Conservation (phyloP, 2,797 vertebrate species). For the Gobio occitaniae region DNA sequence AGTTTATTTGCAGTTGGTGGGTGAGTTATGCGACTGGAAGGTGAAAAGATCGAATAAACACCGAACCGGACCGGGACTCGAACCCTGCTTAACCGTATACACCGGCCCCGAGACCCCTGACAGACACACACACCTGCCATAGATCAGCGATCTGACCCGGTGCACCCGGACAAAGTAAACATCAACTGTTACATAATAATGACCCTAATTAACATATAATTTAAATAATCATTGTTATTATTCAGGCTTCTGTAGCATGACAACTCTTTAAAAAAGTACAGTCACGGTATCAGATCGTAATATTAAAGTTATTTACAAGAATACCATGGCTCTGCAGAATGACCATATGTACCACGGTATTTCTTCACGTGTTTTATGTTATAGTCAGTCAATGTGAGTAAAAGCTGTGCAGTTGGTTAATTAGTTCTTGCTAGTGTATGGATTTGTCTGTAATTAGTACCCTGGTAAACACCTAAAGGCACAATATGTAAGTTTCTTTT, state of each 20-base stretch:
- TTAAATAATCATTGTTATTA: not conserved
- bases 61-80: constrained; percentile 1
- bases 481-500: too few species aligned
- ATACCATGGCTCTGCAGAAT: not conserved
- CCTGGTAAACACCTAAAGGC: not conserved
- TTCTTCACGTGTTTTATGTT: not conserved
- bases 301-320: not conserved
- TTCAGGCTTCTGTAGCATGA: not conserved
- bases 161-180: not conserved
- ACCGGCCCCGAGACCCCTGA: not conserved
- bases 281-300: too few species aligned
- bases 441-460: not conserved
- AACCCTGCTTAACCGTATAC: not conserved
- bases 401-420: not conserved
- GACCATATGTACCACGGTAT: too few species aligned
- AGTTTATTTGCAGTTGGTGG: not conserved
- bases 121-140: constrained; percentile 1
- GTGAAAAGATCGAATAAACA: not conserved
- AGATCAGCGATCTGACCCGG: not conserved
- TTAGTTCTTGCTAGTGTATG: not conserved
- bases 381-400: not conserved
- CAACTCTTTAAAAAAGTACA: not conserved
- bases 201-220: not conserved
- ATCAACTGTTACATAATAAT: not conserved
- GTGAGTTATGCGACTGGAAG: constrained; percentile 10